Evolutionary conservation across 2,888 invertebrate genomes (phyloP).

Genomic region (Cartodere bifasciata): DNA sequence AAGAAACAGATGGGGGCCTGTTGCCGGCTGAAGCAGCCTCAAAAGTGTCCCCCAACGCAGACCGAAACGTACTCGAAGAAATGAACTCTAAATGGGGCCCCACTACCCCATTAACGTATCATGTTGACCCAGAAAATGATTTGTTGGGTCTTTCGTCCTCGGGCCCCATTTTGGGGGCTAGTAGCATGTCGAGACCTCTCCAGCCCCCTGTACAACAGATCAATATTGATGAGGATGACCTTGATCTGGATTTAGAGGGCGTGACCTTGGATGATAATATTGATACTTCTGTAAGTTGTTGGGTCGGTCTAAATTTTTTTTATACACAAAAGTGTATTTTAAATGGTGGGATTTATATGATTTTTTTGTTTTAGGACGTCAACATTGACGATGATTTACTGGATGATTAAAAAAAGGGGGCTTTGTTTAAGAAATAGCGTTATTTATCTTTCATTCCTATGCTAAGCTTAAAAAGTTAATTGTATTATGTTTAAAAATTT

Average conservation of each 20-base stretch:
- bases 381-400: constrained; percentile 61
- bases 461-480: not conserved
- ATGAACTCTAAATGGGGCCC: constrained; percentile 39
- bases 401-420: too few relatives aligned
- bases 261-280: constrained; percentile 68
- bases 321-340: constrained; percentile 4
- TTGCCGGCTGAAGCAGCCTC: constrained; percentile 49
- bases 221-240: constrained; percentile 51
- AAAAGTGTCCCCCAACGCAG: constrained; percentile 44
- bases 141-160: too few relatives aligned
- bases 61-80: constrained; percentile 59
- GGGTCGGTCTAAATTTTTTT: constrained; percentile 3
- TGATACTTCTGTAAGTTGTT: constrained; percentile 53
- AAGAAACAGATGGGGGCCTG: constrained; percentile 16
- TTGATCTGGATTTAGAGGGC: constrained; percentile 75
- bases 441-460: constrained; percentile 1
- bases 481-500: too few relatives aligned
- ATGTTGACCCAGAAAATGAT: too few relatives aligned
- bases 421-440: too few relatives aligned
- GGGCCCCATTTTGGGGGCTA: not conserved
- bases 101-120: too few relatives aligned
- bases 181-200: constrained; percentile 1
- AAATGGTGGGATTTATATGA: too few relatives aligned
- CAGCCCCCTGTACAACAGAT: too few relatives aligned
- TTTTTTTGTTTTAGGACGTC: constrained; percentile 45